Evolutionary conservation across 2,113 vertebrate genomes (phyloP).

Genomic region (Bambusicola thoracicus): DNA sequence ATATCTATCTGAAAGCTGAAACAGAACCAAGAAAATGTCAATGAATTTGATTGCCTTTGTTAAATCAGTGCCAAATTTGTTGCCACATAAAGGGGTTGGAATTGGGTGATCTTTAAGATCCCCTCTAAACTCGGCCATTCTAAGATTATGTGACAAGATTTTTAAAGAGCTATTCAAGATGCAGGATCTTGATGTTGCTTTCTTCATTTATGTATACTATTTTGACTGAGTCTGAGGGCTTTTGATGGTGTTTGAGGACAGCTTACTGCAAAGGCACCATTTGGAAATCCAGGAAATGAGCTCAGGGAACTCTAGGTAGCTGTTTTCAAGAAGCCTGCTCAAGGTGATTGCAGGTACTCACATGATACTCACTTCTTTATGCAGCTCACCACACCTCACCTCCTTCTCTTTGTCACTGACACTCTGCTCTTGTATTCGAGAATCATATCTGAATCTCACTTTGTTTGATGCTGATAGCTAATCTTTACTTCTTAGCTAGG

Average conservation of each 20-base stretch:
- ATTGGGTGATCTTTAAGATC: too few species aligned
- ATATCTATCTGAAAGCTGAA: background rate
- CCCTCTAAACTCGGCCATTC: too few species aligned
- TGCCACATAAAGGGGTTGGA: background rate
- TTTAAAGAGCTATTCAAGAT: background rate
- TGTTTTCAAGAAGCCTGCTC: background rate
- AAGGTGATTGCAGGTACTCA: background rate
- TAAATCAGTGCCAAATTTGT: background rate
- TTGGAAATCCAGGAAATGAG: background rate
- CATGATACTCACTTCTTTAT: background rate
- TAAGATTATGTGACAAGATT: background rate
- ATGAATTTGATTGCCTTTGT: background rate
- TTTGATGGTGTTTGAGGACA: background rate
- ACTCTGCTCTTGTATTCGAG: background rate
- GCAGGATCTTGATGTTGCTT: background rate
- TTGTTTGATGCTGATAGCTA: background rate
- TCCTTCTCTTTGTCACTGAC: background rate
- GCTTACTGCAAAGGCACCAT: background rate
- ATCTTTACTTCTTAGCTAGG: background rate
- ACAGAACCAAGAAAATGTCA: background rate
- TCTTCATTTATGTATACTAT: accelerated
- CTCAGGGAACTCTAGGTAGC: background rate
- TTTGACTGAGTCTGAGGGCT: background rate
- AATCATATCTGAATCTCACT: background rate
- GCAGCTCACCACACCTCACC: background rate